Evolutionary conservation across 2,797 vertebrate species (phyloP), one percentile per base, ranked within the genome.

Genomic region (Anabas testudineus): DNA sequence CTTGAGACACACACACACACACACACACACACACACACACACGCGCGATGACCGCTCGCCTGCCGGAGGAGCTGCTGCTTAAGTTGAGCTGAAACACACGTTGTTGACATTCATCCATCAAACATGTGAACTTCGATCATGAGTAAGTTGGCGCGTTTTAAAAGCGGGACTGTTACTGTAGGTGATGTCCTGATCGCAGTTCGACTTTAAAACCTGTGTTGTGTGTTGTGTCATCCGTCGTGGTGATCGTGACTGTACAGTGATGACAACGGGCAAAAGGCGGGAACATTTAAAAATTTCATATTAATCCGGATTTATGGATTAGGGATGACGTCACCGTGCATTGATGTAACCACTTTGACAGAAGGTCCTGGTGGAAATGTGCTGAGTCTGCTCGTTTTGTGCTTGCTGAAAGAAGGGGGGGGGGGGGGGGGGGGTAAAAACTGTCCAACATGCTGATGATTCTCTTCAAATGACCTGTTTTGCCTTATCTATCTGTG

Each of bases 361-460:
- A 91, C 87, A 90, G 87, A 84, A 79, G 89, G 87, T 85, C 92
- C 83, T 76, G 64, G 67, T 74, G 62, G 61, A 85, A 88, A 87
- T 74, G 74, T 90, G 92, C 90, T 92, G 91, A 92, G 80, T 90
- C 59, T 78, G 90, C 88, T 89, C 32, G 61, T 88, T 70, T 77
- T 37, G 18, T 52, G n/a, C 47, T 76, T 59, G 36, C 53, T 75
- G 45, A 71, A 56, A 52, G 51, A 26, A 53, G n/a, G 15, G 19
- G 16, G 28, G 24, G 16, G 28, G 24, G n/a, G 15, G 19, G 16
- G 28, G 24, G n/a, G n/a, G n/a, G n/a, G n/a, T n/a, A 13, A 36
- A 3, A 45, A 10, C 37, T 12, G 51, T 16, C 16, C 10, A 48
- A 8, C 43, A 49, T 26, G 28, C 28, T 14, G 19, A 37, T 30